Evolutionary conservation across 2,113 vertebrate genomes (phyloP).

Genomic region (Dipodomys spectabilis): DNA sequence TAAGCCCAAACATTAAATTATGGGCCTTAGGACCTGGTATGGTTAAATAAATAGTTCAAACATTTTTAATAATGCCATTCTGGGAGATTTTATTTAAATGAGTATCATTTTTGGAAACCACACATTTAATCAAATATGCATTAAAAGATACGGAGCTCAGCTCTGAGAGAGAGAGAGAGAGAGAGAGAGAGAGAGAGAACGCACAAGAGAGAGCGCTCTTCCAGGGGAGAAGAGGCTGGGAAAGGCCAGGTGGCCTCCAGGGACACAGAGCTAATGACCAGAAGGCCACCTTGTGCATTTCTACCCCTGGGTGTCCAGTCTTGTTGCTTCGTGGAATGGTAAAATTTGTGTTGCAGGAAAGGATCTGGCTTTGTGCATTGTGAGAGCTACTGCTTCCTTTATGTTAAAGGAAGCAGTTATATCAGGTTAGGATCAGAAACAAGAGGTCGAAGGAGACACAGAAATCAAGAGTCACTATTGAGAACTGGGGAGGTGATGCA

Average conservation of each 20-base stretch:
- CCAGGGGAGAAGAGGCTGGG: too few species aligned
- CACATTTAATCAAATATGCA: rapidly evolving
- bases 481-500: not conserved
- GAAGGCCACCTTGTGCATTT: too few species aligned
- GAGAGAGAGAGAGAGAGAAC: too few species aligned
- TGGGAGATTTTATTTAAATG: not conserved
- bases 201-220: too few species aligned
- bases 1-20: not conserved
- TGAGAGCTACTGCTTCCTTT: not conserved
- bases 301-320: not conserved
- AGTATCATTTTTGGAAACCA: not conserved
- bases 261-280: not conserved
- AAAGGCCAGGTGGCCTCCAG: rapidly evolving
- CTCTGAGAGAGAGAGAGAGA: not conserved
- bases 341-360: not conserved
- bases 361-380: not conserved
- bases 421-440: not conserved
- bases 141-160: rapidly evolving
- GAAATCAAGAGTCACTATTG: not conserved
- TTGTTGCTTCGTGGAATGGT: not conserved
- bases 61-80: not conserved
- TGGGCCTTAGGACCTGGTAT: not conserved
- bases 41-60: not conserved
- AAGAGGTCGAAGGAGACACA: not conserved
- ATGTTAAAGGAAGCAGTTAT: not conserved